A percentile compares a stretch with the other conserved stretches of the same genome.
These are phyloP conservation scores for Acanthosepion esculentum DNA, from an alignment of 2,888 invertebrate species.

Conservation along the genomic window DNA sequence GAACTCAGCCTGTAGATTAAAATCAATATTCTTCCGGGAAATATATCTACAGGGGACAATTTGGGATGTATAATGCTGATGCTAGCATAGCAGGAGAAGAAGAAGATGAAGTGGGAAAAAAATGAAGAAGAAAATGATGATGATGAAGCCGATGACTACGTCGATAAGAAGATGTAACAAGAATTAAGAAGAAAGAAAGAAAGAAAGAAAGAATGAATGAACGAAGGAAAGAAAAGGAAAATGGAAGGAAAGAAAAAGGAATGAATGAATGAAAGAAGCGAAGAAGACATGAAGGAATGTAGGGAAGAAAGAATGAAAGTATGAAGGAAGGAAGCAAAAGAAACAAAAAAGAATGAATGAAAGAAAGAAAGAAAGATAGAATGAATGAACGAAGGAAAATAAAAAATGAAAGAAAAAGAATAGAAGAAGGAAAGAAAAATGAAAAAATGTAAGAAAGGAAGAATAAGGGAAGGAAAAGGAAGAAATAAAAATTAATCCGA, in stretches of 20 bases:
- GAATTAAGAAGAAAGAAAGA: background rate
- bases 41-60: conserved; percentile 46
- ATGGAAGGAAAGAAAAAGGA: too few relatives aligned
- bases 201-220: background rate
- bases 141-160: background rate
- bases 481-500: too few relatives aligned
- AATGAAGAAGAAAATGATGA: background rate
- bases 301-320: background rate
- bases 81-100: background rate
- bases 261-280: too few relatives aligned
- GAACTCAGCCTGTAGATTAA: conserved; percentile 37
- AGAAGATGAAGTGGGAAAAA: background rate
- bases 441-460: too few relatives aligned
- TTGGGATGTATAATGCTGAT: background rate
- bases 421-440: too few relatives aligned
- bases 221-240: too few relatives aligned
- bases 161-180: background rate
- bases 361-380: too few relatives aligned
- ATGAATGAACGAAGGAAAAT: too few relatives aligned
- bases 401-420: too few relatives aligned
- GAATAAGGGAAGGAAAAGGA: too few relatives aligned
- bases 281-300: background rate
- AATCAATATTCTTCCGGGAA: conserved; percentile 43
- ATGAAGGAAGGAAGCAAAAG: background rate
- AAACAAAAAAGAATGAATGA: background rate